Evolutionary conservation across 2,888 invertebrate species (phyloP).

Genomic region (Lysandra coridon): DNA sequence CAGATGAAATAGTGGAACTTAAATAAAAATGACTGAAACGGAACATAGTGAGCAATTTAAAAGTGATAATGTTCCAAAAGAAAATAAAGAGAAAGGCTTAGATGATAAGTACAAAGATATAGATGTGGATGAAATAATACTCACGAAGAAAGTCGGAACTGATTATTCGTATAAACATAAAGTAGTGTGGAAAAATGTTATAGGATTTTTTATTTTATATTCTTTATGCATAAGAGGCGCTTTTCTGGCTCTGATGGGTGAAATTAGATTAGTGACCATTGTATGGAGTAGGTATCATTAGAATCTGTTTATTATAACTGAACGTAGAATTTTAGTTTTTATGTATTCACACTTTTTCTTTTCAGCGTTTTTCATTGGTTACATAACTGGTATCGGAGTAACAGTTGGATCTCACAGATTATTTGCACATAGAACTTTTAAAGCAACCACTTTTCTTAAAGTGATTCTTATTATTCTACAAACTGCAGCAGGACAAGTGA

Average conservation of each 20-base stretch:
- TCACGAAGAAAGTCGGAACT: slow-evolving; percentile 53
- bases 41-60: slow-evolving; percentile 10
- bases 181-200: slow-evolving; percentile 83
- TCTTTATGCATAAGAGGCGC: slow-evolving; percentile 72
- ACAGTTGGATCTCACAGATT: slow-evolving; percentile 86
- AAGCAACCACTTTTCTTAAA: slow-evolving; percentile 83
- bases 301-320: neutral
- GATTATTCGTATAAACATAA: slow-evolving; percentile 66
- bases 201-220: slow-evolving; percentile 81
- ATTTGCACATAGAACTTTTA: slow-evolving; percentile 89
- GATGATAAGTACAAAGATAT: slow-evolving; percentile 29
- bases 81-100: neutral
- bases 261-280: slow-evolving; percentile 47
- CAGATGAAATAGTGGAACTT: neutral
- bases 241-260: slow-evolving; percentile 50
- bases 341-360: neutral
- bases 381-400: neutral
- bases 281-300: slow-evolving; percentile 54
- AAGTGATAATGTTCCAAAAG: slow-evolving; percentile 1
- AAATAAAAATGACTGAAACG: neutral
- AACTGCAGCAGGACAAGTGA: slow-evolving; percentile 88
- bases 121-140: slow-evolving; percentile 35
- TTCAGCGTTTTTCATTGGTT: slow-evolving; percentile 6
- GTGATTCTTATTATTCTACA: slow-evolving; percentile 83
- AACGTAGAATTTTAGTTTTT: too few relatives aligned